phyloP scores from a whole-genome alignment of 2,888 invertebrate species.

The Cylloceria caligata region DNA sequence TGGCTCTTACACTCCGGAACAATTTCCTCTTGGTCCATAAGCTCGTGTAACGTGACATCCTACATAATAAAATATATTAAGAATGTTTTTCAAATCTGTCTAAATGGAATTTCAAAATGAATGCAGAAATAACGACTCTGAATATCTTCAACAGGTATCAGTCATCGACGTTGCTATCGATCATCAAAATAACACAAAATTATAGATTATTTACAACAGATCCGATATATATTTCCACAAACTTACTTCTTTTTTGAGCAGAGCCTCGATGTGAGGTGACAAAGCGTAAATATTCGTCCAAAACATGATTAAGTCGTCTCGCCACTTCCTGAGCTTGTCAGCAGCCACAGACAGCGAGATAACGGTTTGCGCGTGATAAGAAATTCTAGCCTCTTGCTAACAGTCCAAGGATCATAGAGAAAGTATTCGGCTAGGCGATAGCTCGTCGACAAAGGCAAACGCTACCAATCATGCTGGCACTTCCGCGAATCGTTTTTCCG shows the following conservation, averaged over 20 bases:
- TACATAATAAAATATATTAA: constrained; percentile 85
- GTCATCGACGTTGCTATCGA: not conserved
- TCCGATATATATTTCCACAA: too few relatives aligned
- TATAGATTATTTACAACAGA: not conserved
- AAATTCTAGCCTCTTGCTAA: constrained; percentile 43
- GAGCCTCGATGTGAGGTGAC: constrained; percentile 91
- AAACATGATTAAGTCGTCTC: constrained; percentile 88
- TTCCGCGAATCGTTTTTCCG: constrained; percentile 7
- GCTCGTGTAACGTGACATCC: constrained; percentile 95
- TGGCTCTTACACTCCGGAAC: constrained; percentile 97
- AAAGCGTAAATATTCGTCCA: constrained; percentile 92
- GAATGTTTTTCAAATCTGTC: too few relatives aligned
- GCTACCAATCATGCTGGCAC: constrained; percentile 50
- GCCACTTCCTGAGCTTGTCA: constrained; percentile 66
- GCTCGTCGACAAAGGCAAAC: constrained; percentile 24
- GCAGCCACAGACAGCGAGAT: constrained; percentile 60
- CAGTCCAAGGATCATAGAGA: constrained; percentile 8
- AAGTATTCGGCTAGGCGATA: constrained; percentile 13
- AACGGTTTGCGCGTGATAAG: constrained; percentile 54
- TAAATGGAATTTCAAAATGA: too few relatives aligned
- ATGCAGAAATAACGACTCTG: not conserved
- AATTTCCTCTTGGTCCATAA: constrained; percentile 97
- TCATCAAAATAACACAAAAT: not conserved
- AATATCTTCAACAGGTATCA: constrained; percentile 16
- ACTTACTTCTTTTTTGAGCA: constrained; percentile 91